Base-by-base conservation (phyloP, 1,140 invertebrate genomes). In the Drosophila jambulina region DNA sequence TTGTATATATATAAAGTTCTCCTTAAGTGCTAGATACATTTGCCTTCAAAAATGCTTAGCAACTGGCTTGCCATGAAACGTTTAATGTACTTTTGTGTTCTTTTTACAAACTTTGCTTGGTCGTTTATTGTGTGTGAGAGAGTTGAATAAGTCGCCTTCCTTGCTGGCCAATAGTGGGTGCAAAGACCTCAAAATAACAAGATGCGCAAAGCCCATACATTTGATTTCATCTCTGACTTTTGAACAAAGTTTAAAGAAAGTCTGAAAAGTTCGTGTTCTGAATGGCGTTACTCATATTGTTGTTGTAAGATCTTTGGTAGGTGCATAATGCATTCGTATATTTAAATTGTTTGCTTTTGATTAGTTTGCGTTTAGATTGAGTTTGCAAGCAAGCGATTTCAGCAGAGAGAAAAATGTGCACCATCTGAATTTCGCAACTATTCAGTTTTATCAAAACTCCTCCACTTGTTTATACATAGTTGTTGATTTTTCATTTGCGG, bases 1-100 rank as follows among this genome's bases (percentile, higher is more conserved):
- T 78, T 84, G 63, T 87, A 81, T 75, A 90, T 84, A 80, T 88
- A 88, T 90, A 88, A 78, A 78, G 75, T 62, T 78, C 61, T 90
- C 56, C 83, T 90, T 88, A 88, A 45, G 61, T 78, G 78, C 85
- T 88, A 88, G 65, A 75, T 90, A 88, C 74, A 90, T 82, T 79
- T 82, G 80, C 75, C 61, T 82, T 82, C 68, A 82, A 82, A 82
- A 86, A 86, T 82, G 82, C 81, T 80, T 81, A 84, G 82, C 82
- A 82, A 82, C 46, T 70, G 40, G 49, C 72, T 82, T 87, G 83
- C 79, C 71, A 81, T 88, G 84, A 88, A 88, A 88, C 84, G 78
- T 88, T 88, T 49, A 80, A 80, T 74, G 67, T 70, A 70, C 67
- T 70, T 15, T 70, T 70, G 67, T 70, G 46, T 75, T 82, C 60